These are phyloP conservation scores for Struthio camelus DNA, from an alignment of 2,113 vertebrate genomes.

Conservation along the genomic window DNA sequence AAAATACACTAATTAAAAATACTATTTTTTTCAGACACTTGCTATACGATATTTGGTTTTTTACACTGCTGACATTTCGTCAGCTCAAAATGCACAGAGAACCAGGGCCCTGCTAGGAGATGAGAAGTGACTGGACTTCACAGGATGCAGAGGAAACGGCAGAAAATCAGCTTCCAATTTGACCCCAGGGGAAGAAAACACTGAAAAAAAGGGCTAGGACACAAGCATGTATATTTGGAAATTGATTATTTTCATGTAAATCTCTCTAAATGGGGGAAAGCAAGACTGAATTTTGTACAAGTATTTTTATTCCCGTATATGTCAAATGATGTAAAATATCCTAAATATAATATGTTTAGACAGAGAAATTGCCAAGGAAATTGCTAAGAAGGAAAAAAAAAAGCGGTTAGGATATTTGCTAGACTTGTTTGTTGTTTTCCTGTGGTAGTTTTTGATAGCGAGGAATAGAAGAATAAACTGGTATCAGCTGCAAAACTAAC, in stretches of 20 bases:
- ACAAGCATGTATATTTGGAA: neutral
- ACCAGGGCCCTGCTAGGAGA: neutral
- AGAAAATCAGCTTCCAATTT: neutral
- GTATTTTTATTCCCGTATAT: neutral
- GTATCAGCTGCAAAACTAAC: neutral
- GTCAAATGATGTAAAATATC: neutral
- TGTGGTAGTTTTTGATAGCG: neutral
- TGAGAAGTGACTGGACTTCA: neutral
- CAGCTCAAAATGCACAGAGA: neutral
- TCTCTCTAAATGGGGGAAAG: too few species aligned
- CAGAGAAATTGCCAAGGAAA: neutral
- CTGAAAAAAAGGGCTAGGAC: neutral
- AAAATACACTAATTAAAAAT: neutral
- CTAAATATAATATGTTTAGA: neutral
- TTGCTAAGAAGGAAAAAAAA: neutral
- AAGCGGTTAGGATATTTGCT: neutral
- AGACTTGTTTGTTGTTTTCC: neutral
- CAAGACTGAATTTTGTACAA: neutral
- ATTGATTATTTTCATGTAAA: neutral
- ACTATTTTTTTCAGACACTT: neutral
- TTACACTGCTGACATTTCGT: neutral
- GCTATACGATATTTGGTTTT: neutral
- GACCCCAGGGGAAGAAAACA: neutral
- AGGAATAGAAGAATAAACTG: neutral
- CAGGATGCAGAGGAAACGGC: neutral